Base-by-base conservation (phyloP, 2,888 invertebrate species). In the Maniola hyperantus region DNA sequence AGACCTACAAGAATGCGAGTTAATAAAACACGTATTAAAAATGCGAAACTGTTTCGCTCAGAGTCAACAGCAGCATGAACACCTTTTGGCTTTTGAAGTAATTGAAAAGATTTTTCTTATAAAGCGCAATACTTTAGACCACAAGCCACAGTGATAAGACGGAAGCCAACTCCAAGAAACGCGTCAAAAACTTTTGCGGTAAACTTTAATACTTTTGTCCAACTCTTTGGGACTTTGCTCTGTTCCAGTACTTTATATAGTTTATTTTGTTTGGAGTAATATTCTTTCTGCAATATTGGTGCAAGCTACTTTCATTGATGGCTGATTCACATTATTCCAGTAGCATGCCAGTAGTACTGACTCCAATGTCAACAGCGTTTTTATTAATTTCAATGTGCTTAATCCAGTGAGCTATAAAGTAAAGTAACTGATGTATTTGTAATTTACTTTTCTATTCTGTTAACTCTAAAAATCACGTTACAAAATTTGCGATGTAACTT, bases 191-290 rank as follows among this genome's bases (percentile, higher is more conserved):
- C 62, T 62, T 62, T 18, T 62, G 53, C 62, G 62, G 51, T 42
- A 42, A 62, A 62, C 62, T 54, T 63, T 58, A 46, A 67, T 63
- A 58, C 53, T 63, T 63, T 67, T 63, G 42, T 42, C 62, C n/a
- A 62, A 51, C 62, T 62, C 39, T 53, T 59, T 34, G 44, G 59
- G 44, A 53, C 62, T 55, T 62, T 50, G 48, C 50, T 20, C 62
- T 62, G 34, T 66, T 63, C 8, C 39, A 42, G 62, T 51, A 20
- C 26, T 20, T 39, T 34, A 34, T 26, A 42, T 1, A 48, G 34
- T 26, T 59, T 34, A 57, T 59, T 59, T 46, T 15, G 6, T 59
- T 59, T 42, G 26, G n/a, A 53, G 26, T 26, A n/a, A 11, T 26
- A 39, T 26, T 42, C 42, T 53, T 62, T 42, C 26, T 53, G 42